These are phyloP conservation scores for Hydrolagus colliei DNA, from an alignment of 2,797 vertebrate species.

Conservation along the genomic window DNA sequence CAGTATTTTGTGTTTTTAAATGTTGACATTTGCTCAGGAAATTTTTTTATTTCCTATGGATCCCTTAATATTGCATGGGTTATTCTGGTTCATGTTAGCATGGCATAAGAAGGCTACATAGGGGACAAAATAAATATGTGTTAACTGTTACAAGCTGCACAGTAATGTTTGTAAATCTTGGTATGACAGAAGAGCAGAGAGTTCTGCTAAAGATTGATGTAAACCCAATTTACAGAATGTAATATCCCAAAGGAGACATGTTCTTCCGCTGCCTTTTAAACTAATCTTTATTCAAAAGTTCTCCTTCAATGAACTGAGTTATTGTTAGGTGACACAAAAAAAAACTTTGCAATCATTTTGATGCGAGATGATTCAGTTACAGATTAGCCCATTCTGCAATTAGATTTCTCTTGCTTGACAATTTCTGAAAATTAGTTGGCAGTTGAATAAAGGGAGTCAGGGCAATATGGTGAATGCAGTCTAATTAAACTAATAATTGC, in stretches of 20 bases:
- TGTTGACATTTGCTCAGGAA: not conserved
- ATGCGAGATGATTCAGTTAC: slow-evolving; percentile 51
- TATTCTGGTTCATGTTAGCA: not conserved
- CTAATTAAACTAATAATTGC: slow-evolving; percentile 72
- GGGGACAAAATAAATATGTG: not conserved
- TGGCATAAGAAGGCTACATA: not conserved
- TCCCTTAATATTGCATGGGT: not conserved
- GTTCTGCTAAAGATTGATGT: not conserved
- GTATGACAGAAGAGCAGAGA: not conserved
- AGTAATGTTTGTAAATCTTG: not conserved
- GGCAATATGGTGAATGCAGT: slow-evolving; percentile 52
- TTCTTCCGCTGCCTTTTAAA: not conserved
- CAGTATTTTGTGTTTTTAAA: not conserved
- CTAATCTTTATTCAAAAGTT: not conserved
- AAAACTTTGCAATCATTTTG: not conserved
- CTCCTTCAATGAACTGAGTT: not conserved
- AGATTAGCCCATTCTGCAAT: slow-evolving; percentile 64
- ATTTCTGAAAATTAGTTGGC: slow-evolving; percentile 67
- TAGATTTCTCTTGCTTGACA: slow-evolving; percentile 63
- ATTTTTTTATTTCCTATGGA: not conserved
- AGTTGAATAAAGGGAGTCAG: slow-evolving; percentile 63
- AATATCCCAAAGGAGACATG: not conserved
- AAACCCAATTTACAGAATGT: not conserved
- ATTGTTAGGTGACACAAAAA: not conserved
- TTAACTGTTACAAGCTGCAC: too few relatives aligned